Evolutionary conservation across 2,888 invertebrate genomes (phyloP).

Genomic region (Brachypalpus laphriformis): DNA sequence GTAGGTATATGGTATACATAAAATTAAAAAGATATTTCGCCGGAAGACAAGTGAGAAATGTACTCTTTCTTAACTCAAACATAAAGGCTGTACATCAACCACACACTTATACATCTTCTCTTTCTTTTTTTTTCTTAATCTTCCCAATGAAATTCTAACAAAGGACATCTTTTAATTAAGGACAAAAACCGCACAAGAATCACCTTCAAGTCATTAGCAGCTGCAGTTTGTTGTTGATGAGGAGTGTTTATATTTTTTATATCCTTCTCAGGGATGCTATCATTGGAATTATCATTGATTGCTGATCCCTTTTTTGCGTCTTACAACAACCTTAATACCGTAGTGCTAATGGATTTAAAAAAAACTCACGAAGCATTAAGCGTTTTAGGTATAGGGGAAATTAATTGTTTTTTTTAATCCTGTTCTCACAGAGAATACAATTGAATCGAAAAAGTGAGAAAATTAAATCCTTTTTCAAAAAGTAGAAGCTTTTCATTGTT

Average conservation of each 20-base stretch:
- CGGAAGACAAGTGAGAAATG: neutral
- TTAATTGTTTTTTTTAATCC: neutral
- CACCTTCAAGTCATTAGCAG: neutral
- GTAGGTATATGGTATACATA: no score
- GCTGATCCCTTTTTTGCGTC: neutral
- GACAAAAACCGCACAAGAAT: neutral
- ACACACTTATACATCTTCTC: no score
- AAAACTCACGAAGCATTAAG: neutral
- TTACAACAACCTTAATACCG: neutral
- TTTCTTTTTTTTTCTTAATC: neutral
- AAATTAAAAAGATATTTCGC: conserved; percentile 8
- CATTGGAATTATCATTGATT: conserved; percentile 8
- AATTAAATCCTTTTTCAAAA: neutral
- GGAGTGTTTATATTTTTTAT: neutral
- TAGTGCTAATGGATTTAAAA: neutral
- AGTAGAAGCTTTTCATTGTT: neutral
- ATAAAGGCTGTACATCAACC: no score
- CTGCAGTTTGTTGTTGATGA: neutral
- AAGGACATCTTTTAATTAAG: neutral
- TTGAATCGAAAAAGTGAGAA: neutral
- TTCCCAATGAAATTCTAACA: neutral
- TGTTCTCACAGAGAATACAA: neutral
- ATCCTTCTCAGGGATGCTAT: neutral
- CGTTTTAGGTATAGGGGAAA: no score
- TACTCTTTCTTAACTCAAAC: neutral